Percentiles rank a stretch among this genome's conserved stretches.
These are phyloP conservation scores for Zenarchopterus dispar DNA, from an alignment of 2,797 vertebrate species.

Conservation along the genomic window DNA sequence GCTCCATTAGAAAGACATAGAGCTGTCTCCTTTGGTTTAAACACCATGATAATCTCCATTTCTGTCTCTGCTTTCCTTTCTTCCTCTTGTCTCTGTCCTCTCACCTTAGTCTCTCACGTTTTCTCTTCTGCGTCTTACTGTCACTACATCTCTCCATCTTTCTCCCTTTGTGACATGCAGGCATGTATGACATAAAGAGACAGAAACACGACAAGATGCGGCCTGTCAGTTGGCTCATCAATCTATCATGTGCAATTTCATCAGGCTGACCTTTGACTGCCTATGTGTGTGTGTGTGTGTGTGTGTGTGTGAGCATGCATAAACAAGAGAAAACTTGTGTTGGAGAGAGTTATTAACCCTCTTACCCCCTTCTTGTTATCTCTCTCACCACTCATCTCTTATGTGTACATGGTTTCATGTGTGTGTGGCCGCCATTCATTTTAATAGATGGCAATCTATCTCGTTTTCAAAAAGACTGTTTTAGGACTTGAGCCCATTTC, in stretches of 20 bases:
- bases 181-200: constrained; percentile 37
- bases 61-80: constrained; percentile 1
- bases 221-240: constrained; percentile 43
- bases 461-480: constrained; percentile 54
- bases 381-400: constrained; percentile 51
- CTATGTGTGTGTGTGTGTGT: constrained; percentile 18
- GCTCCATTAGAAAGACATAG: constrained; percentile 75
- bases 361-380: constrained; percentile 71
- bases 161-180: constrained; percentile 10
- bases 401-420: background rate
- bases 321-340: constrained; percentile 37
- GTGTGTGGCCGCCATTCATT: constrained; percentile 46
- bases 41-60: constrained; percentile 38
- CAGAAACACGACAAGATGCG: constrained; percentile 28
- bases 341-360: constrained; percentile 75
- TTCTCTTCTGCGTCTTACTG: constrained; percentile 2
- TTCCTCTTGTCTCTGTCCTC: background rate
- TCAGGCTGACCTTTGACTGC: constrained; percentile 40
- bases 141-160: constrained; percentile 10
- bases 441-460: constrained; percentile 61
- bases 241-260: constrained; percentile 63
- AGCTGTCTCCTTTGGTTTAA: constrained; percentile 38
- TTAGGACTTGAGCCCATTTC: constrained; percentile 56
- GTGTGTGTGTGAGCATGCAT: constrained; percentile 8
- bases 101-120: constrained; percentile 14